Evolutionary conservation across 2,113 vertebrate genomes (phyloP).

Genomic region (Neotoma lepida): DNA sequence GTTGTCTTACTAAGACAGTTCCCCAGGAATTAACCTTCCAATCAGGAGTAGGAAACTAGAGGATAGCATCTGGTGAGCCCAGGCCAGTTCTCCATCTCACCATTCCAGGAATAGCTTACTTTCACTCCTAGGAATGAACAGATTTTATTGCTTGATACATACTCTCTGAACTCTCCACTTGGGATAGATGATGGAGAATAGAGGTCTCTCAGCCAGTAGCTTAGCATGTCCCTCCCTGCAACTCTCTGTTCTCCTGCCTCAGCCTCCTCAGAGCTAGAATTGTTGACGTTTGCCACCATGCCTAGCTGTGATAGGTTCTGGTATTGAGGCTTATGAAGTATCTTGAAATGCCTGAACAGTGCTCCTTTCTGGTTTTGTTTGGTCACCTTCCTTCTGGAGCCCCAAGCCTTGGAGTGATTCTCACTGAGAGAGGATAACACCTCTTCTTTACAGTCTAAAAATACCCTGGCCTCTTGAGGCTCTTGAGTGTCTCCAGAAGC

Average conservation of each 20-base stretch:
- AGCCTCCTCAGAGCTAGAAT: neutral
- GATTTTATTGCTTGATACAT: neutral
- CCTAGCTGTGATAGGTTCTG: neutral
- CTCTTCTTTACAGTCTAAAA: conserved; percentile 60
- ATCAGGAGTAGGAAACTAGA: conserved; percentile 38
- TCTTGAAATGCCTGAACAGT: conserved; percentile 33
- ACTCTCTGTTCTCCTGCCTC: neutral
- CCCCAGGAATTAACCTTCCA: conserved; percentile 56
- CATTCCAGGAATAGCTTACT: conserved; percentile 3
- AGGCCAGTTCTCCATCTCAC: conserved; percentile 14
- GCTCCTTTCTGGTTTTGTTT: conserved; percentile 12
- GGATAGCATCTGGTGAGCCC: neutral
- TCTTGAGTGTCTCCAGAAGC: neutral
- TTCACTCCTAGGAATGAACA: neutral
- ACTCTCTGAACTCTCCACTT: conserved; percentile 5
- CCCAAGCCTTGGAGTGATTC: conserved; percentile 59
- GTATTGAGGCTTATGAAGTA: conserved; percentile 8
- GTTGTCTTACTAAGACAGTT: conserved; percentile 15
- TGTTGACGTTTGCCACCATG: neutral
- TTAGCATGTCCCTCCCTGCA: neutral
- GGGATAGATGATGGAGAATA: neutral
- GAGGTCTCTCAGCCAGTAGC: neutral
- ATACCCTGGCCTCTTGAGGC: neutral
- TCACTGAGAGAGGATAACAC: neutral
- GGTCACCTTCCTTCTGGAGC: conserved; percentile 59